Evolutionary conservation across 2,113 vertebrate species (phyloP), one percentile per base, ranked within the genome.

Genomic region (Spilogale gracilis): DNA sequence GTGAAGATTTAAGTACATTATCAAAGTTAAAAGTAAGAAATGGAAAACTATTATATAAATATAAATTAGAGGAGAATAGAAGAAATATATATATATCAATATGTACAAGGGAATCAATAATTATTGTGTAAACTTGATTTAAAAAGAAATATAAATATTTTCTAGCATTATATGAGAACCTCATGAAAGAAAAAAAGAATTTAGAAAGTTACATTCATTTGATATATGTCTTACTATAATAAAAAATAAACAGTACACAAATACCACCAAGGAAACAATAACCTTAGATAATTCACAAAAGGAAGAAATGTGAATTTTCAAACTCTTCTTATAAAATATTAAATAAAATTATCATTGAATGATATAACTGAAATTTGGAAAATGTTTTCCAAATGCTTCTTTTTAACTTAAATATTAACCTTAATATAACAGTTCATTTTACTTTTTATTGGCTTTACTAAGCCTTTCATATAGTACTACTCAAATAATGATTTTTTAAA

Each of bases 371-470:
- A 88, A 96, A 76, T n/a, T 93, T 63, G 85, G 69, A 23, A 84
- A 6, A 30, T 61, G 12, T 74, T 92, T 93, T n/a, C 13, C 12
- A 79, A 6, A 13, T 79, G 43, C 52, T 87, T 82, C n/a, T 76
- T 93, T 81, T 87, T 38, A 82, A 95, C 9, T 87, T 83, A 81
- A 78, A 88, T 79, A 76, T 65, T 76, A 94, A 78, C n/a, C 76
- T 91, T 79, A 60, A 90, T 94, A 60, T 38, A 76, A 61, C 6
- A 60, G 6, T 84, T 95, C 27, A 30, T 61, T 91, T 80, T 95
- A 88, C 13, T 78, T 20, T 94, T 13, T 67, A 58, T 82, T 93
- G 65, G 11, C 4, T 69, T 78, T 81, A 58, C 25, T 81, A 48
- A 74, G 3, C 3, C 8, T 93, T 94, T 95, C 8, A 23, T 67